Evolutionary conservation across 1,140 invertebrate genomes (phyloP).

Genomic region (Drosophila busckii): DNA sequence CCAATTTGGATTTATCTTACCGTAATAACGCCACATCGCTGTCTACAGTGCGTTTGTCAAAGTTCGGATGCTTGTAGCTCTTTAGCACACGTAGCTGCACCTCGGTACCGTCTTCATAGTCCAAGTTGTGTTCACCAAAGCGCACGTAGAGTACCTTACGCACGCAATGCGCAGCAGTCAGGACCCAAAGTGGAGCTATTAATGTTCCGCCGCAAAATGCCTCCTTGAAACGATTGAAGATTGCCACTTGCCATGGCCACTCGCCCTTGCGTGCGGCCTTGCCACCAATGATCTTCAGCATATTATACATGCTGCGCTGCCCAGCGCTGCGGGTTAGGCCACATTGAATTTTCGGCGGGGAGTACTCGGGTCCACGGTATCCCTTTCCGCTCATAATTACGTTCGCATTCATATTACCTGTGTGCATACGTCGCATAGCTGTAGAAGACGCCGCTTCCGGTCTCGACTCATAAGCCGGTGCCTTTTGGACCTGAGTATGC

Average conservation of each 20-base stretch:
- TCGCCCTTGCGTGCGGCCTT: conserved; percentile 86
- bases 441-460: conserved; percentile 19
- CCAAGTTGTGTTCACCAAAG: conserved; percentile 90
- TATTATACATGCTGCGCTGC: conserved; percentile 78
- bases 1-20: conserved; percentile 37
- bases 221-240: conserved; percentile 90
- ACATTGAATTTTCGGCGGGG: conserved; percentile 64
- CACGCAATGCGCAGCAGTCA: conserved; percentile 95
- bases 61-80: conserved; percentile 89
- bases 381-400: conserved; percentile 69
- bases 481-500: conserved; percentile 77
- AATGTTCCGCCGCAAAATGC: conserved; percentile 95
- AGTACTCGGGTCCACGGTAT: conserved; percentile 67
- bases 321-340: conserved; percentile 59
- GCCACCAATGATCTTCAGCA: conserved; percentile 92
- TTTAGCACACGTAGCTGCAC: conserved; percentile 86
- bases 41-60: conserved; percentile 92
- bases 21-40: conserved; percentile 93
- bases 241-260: conserved; percentile 97
- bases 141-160: conserved; percentile 88
- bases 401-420: conserved; percentile 56
- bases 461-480: conserved; percentile 51
- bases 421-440: conserved; percentile 48
- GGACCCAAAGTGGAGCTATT: conserved; percentile 90
- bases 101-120: conserved; percentile 84